Evolutionary conservation across 1,140 invertebrate species (phyloP).

Genomic region (Drosophila elegans): DNA sequence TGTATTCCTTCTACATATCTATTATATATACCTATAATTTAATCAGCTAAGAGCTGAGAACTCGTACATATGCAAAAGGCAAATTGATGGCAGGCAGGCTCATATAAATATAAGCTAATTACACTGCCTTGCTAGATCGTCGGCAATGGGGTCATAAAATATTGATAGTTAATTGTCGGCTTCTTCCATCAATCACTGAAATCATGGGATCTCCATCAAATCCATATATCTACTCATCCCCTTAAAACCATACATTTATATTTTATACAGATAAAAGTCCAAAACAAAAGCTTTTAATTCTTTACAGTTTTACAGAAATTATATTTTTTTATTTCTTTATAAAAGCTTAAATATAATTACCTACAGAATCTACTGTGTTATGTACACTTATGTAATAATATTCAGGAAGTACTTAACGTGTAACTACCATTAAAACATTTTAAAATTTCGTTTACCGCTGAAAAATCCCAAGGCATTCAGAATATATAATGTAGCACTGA

Average conservation of each 20-base stretch:
- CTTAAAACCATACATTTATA: too few relatives aligned
- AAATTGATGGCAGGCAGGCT: slow-evolving; percentile 45
- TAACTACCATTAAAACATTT: slow-evolving; percentile 1
- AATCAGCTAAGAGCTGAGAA: not conserved
- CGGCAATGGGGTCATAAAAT: slow-evolving; percentile 27
- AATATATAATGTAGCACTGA: not conserved
- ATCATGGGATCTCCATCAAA: not conserved
- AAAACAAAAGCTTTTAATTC: too few relatives aligned
- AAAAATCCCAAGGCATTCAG: slow-evolving; percentile 1
- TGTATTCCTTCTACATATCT: not conserved
- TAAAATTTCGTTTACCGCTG: not conserved
- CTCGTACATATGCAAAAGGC: slow-evolving; percentile 13
- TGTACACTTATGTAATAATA: too few relatives aligned
- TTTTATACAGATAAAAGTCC: too few relatives aligned
- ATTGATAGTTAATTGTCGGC: slow-evolving; percentile 36
- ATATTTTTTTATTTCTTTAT: too few relatives aligned
- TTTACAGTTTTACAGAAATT: too few relatives aligned
- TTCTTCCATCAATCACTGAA: slow-evolving; percentile 30
- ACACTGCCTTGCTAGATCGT: slow-evolving; percentile 7
- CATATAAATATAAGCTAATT: slow-evolving; percentile 47
- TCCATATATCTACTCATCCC: not conserved
- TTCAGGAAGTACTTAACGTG: slow-evolving; percentile 8
- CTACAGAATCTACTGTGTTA: too few relatives aligned
- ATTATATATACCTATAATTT: too few relatives aligned
- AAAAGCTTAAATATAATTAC: too few relatives aligned